Base-by-base conservation (phyloP, 2,797 vertebrate genomes). In the Labroides dimidiatus region DNA sequence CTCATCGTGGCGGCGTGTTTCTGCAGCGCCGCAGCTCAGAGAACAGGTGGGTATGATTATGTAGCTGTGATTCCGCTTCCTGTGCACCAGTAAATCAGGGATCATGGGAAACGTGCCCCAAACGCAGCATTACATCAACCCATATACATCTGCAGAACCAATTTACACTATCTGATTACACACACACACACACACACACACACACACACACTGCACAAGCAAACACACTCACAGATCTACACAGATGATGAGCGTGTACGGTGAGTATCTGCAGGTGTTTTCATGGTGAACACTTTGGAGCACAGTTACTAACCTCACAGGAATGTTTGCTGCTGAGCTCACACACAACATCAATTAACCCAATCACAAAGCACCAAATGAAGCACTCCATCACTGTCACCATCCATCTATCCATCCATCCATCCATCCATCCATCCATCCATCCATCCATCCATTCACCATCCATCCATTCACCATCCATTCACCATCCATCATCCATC, bases 31-130 rank as follows among this genome's bases (percentile, higher is more conserved):
- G 7, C 21, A 0, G 81, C 89, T 53, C 89, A 94, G 49, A 80
- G 2, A 50, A 89, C 84, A 92, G 92, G 93, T 94, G 88, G 61
- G 84, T 78, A 10, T 55, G 24, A 80, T 88, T 81, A 81, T 2
- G 4, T 11, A 10, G 57, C 44, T 9, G 21, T 78, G 69, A 69
- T 30, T 14, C 47, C 2, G 81, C 60, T 77, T 75, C 72, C 81
- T 82, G 79, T 64, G 64, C 68, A 52, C 54, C 72, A 54, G 50
- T 60, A 67, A 37, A 24, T 19, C 49, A 2, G 30, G 37, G 68
- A 24, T 66, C 57, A 33, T 0, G 19, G 50, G 17, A 3, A 53
- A 51, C 0, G 1, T 16, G 9, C 23, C 23, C 21, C 52, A 2
- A 1, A 24, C 19, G 27, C 7, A 58, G 10, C 59, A 52, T 69